Evolutionary conservation across 1,140 invertebrate genomes (phyloP), one percentile per base, ranked within the genome.

Genomic region (Vollenhovia emeryi): DNA sequence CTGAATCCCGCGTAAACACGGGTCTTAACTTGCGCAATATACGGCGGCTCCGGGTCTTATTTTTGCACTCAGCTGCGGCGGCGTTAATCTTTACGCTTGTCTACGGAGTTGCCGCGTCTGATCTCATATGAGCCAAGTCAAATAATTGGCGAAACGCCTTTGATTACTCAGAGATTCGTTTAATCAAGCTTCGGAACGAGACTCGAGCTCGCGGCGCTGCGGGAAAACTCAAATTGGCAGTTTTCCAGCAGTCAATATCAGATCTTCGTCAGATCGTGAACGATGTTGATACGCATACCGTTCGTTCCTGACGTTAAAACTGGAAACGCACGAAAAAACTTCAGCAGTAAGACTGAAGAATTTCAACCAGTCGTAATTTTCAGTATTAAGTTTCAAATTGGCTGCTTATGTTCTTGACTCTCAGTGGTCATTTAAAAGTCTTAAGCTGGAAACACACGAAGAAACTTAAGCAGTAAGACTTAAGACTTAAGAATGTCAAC

Each of bases 51-150:
- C 15, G 30, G 66, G 24, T 82, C 50, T 73, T 82, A 82, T 82
- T 82, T 82, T 82, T 36, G 50, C 64, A 21, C 33, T 57, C 66
- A 57, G 66, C 64, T 71, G 78, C 50, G 66, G 50, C 57, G 13
- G 50, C 36, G 78, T 82, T 82, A 82, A 82, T 82, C 66, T 82
- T 82, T 73, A 45, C 21, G 66, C 40, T 73, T 82, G 78, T 82
- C 78, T 73, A 24, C 50, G 78, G 36, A 13, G n/a, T n/a, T n/a
- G n/a, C 6, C 18, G 33, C 27, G 52, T 55, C 64, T 71, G 50
- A 80, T 57, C 24, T 57, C 30, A n/a, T 18, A 13, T 33, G 52
- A 71, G 66, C 78, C 64, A 82, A 82, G 40, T 45, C 43, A 82
- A 82, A 71, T 82, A 82, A 82, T 82, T 82, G 78, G 50, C 78